Evolutionary conservation across 2,797 vertebrate genomes (phyloP).

Genomic region (Propithecus perrieri): DNA sequence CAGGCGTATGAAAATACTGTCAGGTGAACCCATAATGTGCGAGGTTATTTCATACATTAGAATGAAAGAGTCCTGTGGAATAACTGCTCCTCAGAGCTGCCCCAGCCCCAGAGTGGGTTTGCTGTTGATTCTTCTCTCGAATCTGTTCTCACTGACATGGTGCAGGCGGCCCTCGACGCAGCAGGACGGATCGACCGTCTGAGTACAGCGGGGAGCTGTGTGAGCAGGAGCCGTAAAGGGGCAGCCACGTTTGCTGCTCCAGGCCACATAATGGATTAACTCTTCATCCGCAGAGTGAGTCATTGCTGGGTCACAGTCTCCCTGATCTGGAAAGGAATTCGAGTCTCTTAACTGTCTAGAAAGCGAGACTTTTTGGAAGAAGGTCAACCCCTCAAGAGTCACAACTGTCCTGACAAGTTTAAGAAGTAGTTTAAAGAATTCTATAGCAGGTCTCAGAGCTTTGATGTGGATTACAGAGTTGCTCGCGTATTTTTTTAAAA

Average conservation of each 20-base stretch:
- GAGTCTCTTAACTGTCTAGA: background rate
- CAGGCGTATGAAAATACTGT: background rate
- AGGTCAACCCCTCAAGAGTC: background rate
- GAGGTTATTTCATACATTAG: background rate
- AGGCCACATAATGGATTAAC: background rate
- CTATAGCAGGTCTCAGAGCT: background rate
- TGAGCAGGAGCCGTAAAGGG: background rate
- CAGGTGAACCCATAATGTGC: background rate
- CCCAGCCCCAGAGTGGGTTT: background rate
- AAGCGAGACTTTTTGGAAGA: background rate
- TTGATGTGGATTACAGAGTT: background rate
- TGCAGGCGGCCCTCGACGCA: background rate
- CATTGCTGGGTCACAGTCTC: rapidly evolving
- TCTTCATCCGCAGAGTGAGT: background rate
- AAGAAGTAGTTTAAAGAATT: background rate
- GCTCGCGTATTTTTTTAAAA: background rate
- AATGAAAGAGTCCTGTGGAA: background rate
- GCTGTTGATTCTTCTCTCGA: too few relatives aligned
- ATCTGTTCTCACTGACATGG: background rate
- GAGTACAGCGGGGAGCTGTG: rapidly evolving
- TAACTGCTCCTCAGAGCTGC: background rate
- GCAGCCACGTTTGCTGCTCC: background rate
- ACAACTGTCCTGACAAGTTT: background rate
- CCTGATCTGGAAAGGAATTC: background rate
- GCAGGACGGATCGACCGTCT: background rate